Evolutionary conservation across 2,797 vertebrate species (phyloP), one percentile per base, ranked within the genome.

Genomic region (Scarus forsteni): DNA sequence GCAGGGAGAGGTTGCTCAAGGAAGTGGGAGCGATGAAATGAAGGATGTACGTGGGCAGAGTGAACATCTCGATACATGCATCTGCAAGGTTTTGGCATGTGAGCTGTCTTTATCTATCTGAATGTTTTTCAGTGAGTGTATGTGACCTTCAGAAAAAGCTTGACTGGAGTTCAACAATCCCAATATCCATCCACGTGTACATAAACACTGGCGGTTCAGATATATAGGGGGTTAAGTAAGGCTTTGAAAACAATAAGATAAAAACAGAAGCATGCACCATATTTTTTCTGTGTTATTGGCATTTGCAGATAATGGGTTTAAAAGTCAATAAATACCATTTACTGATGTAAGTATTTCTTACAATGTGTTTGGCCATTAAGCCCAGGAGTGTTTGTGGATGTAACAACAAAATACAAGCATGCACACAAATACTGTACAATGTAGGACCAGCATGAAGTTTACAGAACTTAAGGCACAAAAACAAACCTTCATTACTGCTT

Each of bases 41-140:
- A 60, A 54, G 27, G 36, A 68, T 52, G 67, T 54, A 60, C 35
- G 66, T 54, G 53, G 55, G 60, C 6, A 10, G 49, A 34, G 7
- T 39, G 10, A 75, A 59, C 53, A 55, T 77, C 40, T 81, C 56
- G 45, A 80, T 56, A 12, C 19, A 67, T 27, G 38, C 1, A 3
- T 43, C 10, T 51, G 53, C 45, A 53, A 64, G 10, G 59, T 56
- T 8, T 52, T 39, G 68, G 36, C 14, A 44, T 65, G 50, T 59
- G 52, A 13, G 44, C 56, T 70, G 35, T 49, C 16, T 16, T 8
- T 6, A 16, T 45, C 16, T 57, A 10, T 48, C 6, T 19, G n/a
- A 0, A 27, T 27, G 27, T 27, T 27, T 27, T 27, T 27, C 2
- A 27, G 5, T 14, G 7, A 14, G 36, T 62, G 53, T 38, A 55